A percentile compares a stretch with the other conserved stretches of the same genome.
Evolutionary conservation across 2,797 vertebrate genomes (phyloP).

Genomic region (Iguana delicatissima): DNA sequence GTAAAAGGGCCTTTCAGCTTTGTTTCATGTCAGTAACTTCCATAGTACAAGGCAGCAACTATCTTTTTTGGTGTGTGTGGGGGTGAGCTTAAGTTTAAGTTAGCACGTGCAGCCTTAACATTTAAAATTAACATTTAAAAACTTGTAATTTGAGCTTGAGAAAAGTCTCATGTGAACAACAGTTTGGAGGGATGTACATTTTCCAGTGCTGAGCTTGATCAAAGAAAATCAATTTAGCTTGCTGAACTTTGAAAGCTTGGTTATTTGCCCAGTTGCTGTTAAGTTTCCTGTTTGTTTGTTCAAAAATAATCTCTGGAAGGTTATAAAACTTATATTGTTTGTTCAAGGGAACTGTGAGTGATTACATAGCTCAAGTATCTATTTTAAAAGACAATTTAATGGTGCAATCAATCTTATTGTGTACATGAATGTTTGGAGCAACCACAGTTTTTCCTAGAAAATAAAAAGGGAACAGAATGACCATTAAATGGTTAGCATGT

Average conservation of each 20-base stretch:
- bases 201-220: conserved; percentile 14
- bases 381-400: conserved; percentile 26
- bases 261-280: conserved; percentile 31
- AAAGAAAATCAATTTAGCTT: conserved; percentile 3
- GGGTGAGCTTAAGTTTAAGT: neutral
- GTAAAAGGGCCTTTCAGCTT: no score
- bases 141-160: conserved; percentile 4
- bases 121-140: conserved; percentile 31
- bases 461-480: neutral
- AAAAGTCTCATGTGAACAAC: conserved; percentile 7
- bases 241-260: conserved; percentile 3
- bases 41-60: no score
- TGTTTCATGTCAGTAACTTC: no score
- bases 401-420: neutral
- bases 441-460: neutral
- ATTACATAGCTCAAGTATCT: conserved; percentile 1
- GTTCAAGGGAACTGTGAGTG: conserved; percentile 14
- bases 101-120: conserved; percentile 30
- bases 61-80: no score
- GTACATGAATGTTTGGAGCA: neutral
- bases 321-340: conserved; percentile 39
- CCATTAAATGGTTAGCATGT: neutral
- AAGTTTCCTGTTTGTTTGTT: conserved; percentile 36
- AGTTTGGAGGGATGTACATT: neutral
- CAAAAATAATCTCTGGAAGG: conserved; percentile 43